Evolutionary conservation across 2,888 invertebrate genomes (phyloP), one percentile per base, ranked within the genome.

Genomic region (Tetragnatha montana): DNA sequence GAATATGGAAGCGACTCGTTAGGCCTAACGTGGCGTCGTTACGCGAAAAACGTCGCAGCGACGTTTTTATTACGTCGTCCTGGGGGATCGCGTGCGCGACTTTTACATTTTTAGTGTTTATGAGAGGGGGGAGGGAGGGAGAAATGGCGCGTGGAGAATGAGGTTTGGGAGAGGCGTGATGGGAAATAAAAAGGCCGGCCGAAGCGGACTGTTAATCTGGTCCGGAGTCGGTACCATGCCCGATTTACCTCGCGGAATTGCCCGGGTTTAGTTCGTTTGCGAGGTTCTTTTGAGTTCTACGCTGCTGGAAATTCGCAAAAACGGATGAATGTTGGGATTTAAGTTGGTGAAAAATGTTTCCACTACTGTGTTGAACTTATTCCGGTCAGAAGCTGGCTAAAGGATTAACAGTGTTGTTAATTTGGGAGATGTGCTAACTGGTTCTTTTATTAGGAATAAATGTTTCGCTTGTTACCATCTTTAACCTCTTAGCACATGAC

Each of bases 1-100:
- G 85, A 76, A 81, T 89, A 81, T 70, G 35, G 35, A 81, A 89
- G 89, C 85, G 89, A 89, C 89, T 89, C 89, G 85, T 89, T 89
- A 89, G 81, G 70, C 35, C 60, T 85, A 89, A 88, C 80, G 79
- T 21, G 50, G n/a, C 68, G 79, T 79, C 84, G 81, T 75, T 85
- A 89, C 89, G 85, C 74, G 14, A 73, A 35, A 35, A 35, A 35
- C 35, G 35, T 35, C 60, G n/a, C 12, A 51, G 60, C 81, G 89
- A 89, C 89, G 81, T 89, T 89, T 89, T 85, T 86, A 89, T 89
- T 88, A 82, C 68, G 74, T 68, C 70, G 49, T n/a, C 47, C 78
- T 51, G 19, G 17, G 60, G 60, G 7, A 60, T 60, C 14, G 60
- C 12, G 60, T 35, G 60, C 60, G 4, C 60, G 12, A 60, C 12